A percentile compares a stretch with the other conserved stretches of the same genome.
phyloP scores from a whole-genome alignment of 2,113 vertebrate genomes.

The Martes martes region DNA sequence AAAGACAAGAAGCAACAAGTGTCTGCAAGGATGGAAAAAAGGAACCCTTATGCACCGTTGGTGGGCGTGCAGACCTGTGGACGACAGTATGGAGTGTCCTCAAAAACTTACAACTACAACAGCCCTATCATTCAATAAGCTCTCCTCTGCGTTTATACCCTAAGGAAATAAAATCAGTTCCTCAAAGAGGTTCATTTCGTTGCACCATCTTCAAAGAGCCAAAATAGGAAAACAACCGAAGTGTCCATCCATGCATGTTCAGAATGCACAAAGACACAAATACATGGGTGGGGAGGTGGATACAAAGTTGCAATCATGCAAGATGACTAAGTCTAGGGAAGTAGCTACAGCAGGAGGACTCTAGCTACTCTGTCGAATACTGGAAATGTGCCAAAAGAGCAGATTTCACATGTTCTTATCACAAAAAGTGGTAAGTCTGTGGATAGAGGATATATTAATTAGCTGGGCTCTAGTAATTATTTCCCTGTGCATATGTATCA shows the following conservation, averaged over 20 bases:
- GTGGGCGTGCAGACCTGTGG: too few relatives aligned
- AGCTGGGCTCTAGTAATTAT: too few relatives aligned
- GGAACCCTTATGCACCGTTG: rapidly evolving
- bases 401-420: rapidly evolving
- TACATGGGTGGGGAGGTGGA: not conserved
- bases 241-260: too few relatives aligned
- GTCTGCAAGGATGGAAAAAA: not conserved
- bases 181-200: not conserved
- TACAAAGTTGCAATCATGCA: rapidly evolving
- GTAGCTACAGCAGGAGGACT: rapidly evolving
- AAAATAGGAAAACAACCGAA: not conserved
- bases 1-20: not conserved
- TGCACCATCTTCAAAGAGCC: not conserved
- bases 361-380: rapidly evolving
- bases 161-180: not conserved
- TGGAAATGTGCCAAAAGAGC: rapidly evolving
- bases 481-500: too few relatives aligned
- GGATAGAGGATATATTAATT: too few relatives aligned
- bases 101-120: not conserved
- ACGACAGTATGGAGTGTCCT: rapidly evolving
- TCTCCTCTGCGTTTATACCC: too few relatives aligned
- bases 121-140: not conserved
- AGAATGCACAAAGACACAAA: too few relatives aligned
- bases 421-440: not conserved
- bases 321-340: rapidly evolving